Evolutionary conservation across 2,888 invertebrate genomes (phyloP).

Genomic region (Melanotus villosus): DNA sequence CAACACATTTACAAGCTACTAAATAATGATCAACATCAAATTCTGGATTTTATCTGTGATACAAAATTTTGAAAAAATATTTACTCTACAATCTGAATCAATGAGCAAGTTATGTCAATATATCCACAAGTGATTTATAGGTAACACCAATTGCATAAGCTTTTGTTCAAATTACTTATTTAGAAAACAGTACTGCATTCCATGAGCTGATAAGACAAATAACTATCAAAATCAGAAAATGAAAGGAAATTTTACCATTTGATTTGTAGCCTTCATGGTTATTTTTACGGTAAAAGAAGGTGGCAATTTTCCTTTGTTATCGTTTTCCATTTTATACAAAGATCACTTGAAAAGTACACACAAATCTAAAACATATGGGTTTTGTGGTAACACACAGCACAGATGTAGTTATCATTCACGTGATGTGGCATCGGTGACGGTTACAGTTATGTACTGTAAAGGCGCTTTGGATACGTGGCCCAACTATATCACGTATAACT

Average conservation of each 20-base stretch:
- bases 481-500: not conserved
- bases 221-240: no score
- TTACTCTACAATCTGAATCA: no score
- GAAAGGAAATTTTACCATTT: not conserved
- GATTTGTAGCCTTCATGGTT: conserved; percentile 31
- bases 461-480: conserved; percentile 5
- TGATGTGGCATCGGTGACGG: conserved; percentile 10
- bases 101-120: no score
- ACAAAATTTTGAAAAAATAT: no score
- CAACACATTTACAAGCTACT: no score
- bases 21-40: no score
- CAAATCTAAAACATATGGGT: conserved; percentile 2
- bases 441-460: not conserved
- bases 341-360: not conserved
- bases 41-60: no score
- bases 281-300: conserved; percentile 43
- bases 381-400: conserved; percentile 6
- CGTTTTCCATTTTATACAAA: conserved; percentile 25
- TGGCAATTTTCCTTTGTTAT: conserved; percentile 27
- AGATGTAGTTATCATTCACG: not conserved
- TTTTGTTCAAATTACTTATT: no score
- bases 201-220: no score
- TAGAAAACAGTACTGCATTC: no score
- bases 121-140: no score
- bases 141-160: no score